A percentile compares a stretch with the other conserved stretches of the same genome.
Evolutionary conservation across 1,140 invertebrate species (phyloP).

Genomic region (Vanessa atalanta): DNA sequence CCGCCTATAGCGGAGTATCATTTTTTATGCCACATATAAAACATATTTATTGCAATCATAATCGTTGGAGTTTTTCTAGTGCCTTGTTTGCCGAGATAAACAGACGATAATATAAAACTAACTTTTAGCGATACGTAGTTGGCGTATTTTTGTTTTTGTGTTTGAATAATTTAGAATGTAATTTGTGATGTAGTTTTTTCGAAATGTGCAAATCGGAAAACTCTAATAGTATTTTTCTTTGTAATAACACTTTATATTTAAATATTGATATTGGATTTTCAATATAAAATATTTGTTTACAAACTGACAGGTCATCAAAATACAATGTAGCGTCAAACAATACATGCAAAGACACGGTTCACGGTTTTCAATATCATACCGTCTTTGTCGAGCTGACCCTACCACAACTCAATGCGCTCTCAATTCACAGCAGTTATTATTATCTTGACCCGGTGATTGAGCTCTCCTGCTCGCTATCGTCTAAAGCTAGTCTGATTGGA

Average conservation of each 20-base stretch:
- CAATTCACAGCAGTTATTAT: slow-evolving; percentile 78
- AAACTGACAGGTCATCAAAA: neutral
- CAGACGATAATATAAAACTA: slow-evolving; percentile 61
- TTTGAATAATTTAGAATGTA: neutral
- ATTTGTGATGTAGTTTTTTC: no score
- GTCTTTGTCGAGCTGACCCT: slow-evolving; percentile 74
- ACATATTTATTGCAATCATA: slow-evolving; percentile 80
- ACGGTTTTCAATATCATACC: slow-evolving; percentile 67
- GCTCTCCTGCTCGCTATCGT: slow-evolving; percentile 69
- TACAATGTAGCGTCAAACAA: slow-evolving; percentile 14
- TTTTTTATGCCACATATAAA: slow-evolving; percentile 80
- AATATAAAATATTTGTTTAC: neutral
- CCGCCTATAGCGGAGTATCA: slow-evolving; percentile 69
- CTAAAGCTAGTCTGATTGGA: slow-evolving; percentile 60
- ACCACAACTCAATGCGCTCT: slow-evolving; percentile 76
- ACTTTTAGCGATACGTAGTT: slow-evolving; percentile 40
- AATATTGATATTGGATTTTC: no score
- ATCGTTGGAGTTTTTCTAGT: slow-evolving; percentile 71
- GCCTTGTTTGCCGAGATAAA: slow-evolving; percentile 69
- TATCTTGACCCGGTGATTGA: slow-evolving; percentile 78
- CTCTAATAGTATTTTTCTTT: no score
- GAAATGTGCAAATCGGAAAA: no score
- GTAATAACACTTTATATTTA: no score
- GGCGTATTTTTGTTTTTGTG: neutral
- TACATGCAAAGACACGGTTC: slow-evolving; percentile 46